phyloP scores from a whole-genome alignment of 2,113 vertebrate genomes.

The Brachyistius frenatus region DNA sequence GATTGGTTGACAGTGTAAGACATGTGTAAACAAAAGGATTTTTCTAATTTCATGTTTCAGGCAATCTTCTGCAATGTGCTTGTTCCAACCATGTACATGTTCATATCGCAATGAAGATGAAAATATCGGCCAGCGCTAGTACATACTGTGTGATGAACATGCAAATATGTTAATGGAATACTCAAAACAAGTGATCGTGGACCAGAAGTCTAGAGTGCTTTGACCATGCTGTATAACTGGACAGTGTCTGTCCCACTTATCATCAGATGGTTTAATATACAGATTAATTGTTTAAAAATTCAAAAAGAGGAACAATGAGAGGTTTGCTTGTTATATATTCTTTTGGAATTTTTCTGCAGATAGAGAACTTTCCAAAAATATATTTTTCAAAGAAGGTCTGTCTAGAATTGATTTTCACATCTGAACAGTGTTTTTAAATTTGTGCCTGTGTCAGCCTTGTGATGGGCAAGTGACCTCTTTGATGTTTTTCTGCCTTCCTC shows the following conservation, averaged over 20 bases:
- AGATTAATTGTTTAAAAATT: constrained; percentile 4
- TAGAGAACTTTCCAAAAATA: not conserved
- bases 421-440: not conserved
- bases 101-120: too few relatives aligned
- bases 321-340: not conserved
- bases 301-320: not conserved
- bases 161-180: not conserved
- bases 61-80: too few relatives aligned
- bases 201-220: not conserved
- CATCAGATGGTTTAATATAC: not conserved
- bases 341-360: too few relatives aligned
- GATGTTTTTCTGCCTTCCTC: constrained; percentile 29
- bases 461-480: constrained; percentile 11
- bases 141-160: not conserved
- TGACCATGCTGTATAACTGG: not conserved
- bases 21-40: too few relatives aligned
- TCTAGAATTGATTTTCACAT: not conserved
- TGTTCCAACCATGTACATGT: too few relatives aligned
- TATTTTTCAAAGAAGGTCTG: too few relatives aligned
- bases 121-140: too few relatives aligned
- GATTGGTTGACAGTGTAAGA: too few relatives aligned
- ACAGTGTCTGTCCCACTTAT: not conserved
- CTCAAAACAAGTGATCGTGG: not conserved
- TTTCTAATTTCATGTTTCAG: too few relatives aligned
- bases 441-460: not conserved